Percentiles rank a stretch among this genome's conserved stretches.
phyloP scores from a whole-genome alignment of 2,113 vertebrate genomes.

The Bambusicola thoracicus region DNA sequence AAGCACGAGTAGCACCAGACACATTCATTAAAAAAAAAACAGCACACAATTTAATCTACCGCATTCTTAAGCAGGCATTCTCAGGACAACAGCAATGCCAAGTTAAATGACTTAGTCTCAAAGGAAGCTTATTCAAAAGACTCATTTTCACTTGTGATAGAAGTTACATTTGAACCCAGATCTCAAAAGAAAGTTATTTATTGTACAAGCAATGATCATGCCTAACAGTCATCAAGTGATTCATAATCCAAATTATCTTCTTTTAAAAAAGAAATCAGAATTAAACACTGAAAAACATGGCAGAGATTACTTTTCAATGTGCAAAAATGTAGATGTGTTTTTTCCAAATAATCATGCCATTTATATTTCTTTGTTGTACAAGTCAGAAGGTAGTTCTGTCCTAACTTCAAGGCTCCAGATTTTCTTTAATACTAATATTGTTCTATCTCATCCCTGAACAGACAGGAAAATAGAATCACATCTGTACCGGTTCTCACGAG shows the following conservation, averaged over 20 bases:
- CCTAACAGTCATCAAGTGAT: background rate
- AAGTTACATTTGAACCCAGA: slow-evolving; percentile 42
- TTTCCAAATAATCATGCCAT: background rate
- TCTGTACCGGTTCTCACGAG: background rate
- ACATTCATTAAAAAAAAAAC: background rate
- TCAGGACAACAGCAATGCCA: background rate
- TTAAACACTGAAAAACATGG: background rate
- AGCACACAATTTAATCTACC: background rate
- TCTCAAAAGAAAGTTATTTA: slow-evolving; percentile 32
- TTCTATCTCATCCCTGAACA: background rate
- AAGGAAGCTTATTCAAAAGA: background rate
- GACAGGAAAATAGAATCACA: background rate
- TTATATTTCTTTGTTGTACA: background rate
- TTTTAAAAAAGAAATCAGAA: background rate
- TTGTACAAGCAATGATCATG: background rate
- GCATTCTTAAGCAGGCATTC: background rate
- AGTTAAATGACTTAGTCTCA: background rate
- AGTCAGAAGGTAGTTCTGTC: background rate
- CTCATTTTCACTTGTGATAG: slow-evolving; percentile 27
- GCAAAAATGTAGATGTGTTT: background rate
- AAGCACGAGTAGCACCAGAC: background rate
- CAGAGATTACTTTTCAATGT: background rate
- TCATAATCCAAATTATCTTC: background rate
- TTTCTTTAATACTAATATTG: background rate
- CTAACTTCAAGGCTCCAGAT: background rate